phyloP scores from a whole-genome alignment of 2,797 vertebrate species.

The Synaphobranchus kaupii region DNA sequence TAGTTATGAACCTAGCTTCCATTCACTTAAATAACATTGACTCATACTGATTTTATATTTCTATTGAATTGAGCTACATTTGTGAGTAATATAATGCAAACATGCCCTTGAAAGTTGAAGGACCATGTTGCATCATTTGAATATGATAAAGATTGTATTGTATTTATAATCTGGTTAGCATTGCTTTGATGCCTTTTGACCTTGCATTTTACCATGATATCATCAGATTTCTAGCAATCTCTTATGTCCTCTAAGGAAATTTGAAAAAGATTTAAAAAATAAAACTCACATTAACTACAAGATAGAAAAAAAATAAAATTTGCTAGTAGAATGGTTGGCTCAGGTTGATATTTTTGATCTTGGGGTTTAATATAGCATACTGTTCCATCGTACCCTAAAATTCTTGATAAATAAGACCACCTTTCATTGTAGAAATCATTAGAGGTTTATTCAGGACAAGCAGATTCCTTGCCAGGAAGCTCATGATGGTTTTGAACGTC shows the following conservation, averaged over 20 bases:
- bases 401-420: background rate
- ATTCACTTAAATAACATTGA: background rate
- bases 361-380: background rate
- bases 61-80: background rate
- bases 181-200: background rate
- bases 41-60: background rate
- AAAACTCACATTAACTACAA: background rate
- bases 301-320: background rate
- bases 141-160: background rate
- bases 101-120: background rate
- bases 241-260: constrained; percentile 61
- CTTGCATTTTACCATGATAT: background rate
- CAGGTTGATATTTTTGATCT: background rate
- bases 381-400: background rate
- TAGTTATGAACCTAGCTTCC: background rate
- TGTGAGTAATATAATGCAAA: background rate
- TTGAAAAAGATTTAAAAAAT: constrained; percentile 50
- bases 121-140: background rate
- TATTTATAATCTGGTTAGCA: background rate
- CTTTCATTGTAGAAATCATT: background rate
- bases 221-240: constrained; percentile 50
- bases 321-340: background rate
- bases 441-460: constrained; percentile 11
- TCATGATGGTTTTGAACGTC: background rate
- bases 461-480: background rate